These are phyloP conservation scores for Todus mexicanus DNA, from an alignment of 2,797 vertebrate genomes.

Conservation along the genomic window DNA sequence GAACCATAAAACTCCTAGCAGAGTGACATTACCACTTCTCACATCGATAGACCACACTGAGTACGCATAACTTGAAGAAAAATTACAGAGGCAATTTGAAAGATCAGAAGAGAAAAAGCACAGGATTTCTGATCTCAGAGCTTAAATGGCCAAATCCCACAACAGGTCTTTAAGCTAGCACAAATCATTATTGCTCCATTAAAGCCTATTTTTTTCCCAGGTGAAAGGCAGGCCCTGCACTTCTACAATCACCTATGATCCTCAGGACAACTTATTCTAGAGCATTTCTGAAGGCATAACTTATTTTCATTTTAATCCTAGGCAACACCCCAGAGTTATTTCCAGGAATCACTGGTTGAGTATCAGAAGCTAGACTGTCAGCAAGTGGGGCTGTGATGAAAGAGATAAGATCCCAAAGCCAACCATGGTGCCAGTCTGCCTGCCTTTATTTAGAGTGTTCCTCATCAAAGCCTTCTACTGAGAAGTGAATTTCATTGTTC, in stretches of 20 bases:
- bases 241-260: not conserved
- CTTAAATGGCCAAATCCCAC: not conserved
- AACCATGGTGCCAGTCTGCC: fast-evolving
- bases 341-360: not conserved
- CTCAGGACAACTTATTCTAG: not conserved
- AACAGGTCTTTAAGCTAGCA: not conserved
- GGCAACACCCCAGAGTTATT: not conserved
- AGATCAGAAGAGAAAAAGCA: slow-evolving; percentile 24
- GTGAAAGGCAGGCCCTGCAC: not conserved
- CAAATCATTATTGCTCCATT: not conserved
- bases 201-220: not conserved
- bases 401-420: not conserved
- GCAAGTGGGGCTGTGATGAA: not conserved
- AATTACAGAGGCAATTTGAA: slow-evolving; percentile 34
- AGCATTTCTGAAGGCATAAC: not conserved
- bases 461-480: not conserved
- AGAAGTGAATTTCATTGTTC: not conserved
- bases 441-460: not conserved
- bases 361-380: not conserved
- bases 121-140: slow-evolving; percentile 10
- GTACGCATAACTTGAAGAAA: not conserved
- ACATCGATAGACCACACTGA: slow-evolving; percentile 30
- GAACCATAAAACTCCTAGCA: slow-evolving; percentile 46
- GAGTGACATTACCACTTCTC: slow-evolving; percentile 44
- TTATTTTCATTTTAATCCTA: not conserved